Conservation (phyloP, 2,888 invertebrate genomes). For the Syrphus vitripennis region DNA sequence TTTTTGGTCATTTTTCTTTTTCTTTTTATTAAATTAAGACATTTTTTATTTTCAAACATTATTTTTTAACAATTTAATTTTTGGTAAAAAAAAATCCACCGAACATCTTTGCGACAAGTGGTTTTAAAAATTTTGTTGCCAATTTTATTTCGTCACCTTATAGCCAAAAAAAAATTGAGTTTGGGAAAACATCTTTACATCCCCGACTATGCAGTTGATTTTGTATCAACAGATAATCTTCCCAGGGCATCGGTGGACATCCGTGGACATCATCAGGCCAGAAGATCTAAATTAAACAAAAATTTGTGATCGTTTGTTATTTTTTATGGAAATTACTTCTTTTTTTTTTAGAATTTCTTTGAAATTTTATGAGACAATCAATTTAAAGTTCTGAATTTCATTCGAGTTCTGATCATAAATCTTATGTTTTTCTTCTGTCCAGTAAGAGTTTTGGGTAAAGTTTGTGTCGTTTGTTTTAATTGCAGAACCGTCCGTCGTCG, state of each 20-base stretch:
- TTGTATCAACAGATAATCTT: neutral
- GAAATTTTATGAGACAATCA: slow-evolving; percentile 58
- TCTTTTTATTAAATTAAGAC: too few relatives aligned
- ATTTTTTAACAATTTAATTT: too few relatives aligned
- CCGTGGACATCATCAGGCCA: slow-evolving; percentile 1
- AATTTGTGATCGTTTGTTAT: slow-evolving; percentile 70
- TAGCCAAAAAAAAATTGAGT: too few relatives aligned
- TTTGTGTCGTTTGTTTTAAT: slow-evolving; percentile 44
- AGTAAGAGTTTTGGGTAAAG: neutral
- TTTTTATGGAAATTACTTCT: slow-evolving; percentile 51
- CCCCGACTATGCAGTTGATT: neutral
- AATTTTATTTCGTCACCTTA: too few relatives aligned
- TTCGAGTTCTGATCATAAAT: slow-evolving; percentile 46
- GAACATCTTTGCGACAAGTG: too few relatives aligned
- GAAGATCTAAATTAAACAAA: slow-evolving; percentile 68
- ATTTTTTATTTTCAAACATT: too few relatives aligned
- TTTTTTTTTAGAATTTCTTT: neutral
- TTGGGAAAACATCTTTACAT: too few relatives aligned
- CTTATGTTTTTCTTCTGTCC: slow-evolving; percentile 26
- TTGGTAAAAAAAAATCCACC: too few relatives aligned
- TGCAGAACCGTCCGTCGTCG: neutral
- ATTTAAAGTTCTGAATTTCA: slow-evolving; percentile 60
- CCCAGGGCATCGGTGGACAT: slow-evolving; percentile 4
- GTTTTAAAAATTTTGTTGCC: too few relatives aligned
- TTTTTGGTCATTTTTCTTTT: too few relatives aligned